Evolutionary conservation across 37 sponge, comb jelly and placozoan species (phyloP), one percentile per base, ranked within the genome.

Genomic region (Axinella damicornis): DNA sequence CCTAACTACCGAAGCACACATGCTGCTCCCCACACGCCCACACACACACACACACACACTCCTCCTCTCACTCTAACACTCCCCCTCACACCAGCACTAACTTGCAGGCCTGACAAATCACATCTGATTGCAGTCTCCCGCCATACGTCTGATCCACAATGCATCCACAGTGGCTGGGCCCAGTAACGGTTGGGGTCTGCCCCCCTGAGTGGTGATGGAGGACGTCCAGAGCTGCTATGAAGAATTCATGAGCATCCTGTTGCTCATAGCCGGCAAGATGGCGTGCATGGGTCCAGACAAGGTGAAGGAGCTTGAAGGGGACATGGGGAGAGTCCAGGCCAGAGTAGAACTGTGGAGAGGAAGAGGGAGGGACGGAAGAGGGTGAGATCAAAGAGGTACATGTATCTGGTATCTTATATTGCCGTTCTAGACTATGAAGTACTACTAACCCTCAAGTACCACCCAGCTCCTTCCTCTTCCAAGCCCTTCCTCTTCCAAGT

Each of bases 171-270:
- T 90, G 84, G 41, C 81, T 59, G 21, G 92, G 86, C 25, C 63
- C 72, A 53, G 68, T 35, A 11, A 80, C 67, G 5, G 88, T 83
- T 21, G 94, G 92, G 0, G 89, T 89, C 82, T 92, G 88, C 38
- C 93, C 93, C 17, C 88, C 87, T 0, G 88, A 87, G 86, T 98
- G 99, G 41, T 76, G 84, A 78, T 98, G 99, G 6, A 98, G 95
- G 4, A 96, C 88, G 41, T 96, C 95, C 53, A 94, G 74, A 52
- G 87, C 81, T 19, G 98, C 80, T 17, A 98, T 98, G 83, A 98
- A 94, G 90, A 98, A 98, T 78, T 98, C 99, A 78, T 98, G 99
- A 0, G 99, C 99, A 55, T 98, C 99, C 57, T 98, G 99, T 69
- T 98, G 99, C 79, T 96, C 97, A 61, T 98, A 96, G 58, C 99